These are phyloP conservation scores for Tachystola acroxantha DNA, from an alignment of 2,888 invertebrate genomes.

Conservation along the genomic window DNA sequence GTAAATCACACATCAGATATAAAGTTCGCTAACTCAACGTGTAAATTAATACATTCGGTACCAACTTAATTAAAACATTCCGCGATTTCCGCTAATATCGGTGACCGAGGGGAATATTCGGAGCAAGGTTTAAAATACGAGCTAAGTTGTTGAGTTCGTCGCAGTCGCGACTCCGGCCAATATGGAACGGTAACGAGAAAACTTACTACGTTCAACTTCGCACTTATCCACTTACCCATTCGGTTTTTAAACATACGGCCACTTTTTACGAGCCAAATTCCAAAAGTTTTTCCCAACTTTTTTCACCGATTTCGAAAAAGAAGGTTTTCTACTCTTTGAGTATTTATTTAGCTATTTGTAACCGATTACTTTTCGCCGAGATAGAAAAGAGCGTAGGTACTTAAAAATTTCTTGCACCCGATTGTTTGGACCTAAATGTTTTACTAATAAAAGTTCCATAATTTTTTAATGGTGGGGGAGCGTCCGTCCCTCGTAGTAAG, in stretches of 20 bases:
- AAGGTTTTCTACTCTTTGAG: too few species aligned
- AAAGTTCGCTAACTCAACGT: conserved; percentile 29
- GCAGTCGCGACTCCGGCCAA: conserved; percentile 25
- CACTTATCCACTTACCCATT: conserved; percentile 19
- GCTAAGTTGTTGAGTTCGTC: conserved; percentile 19
- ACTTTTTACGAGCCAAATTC: conserved; percentile 19
- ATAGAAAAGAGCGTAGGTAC: too few species aligned
- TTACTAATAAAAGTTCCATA: too few species aligned
- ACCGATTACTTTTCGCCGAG: too few species aligned
- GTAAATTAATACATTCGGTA: conserved; percentile 54
- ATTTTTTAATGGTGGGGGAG: too few species aligned
- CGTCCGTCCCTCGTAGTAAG: too few species aligned
- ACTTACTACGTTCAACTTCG: conserved; percentile 27
- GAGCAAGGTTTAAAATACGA: conserved; percentile 28
- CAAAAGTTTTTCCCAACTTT: conserved; percentile 29
- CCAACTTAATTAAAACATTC: conserved; percentile 59
- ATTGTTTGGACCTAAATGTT: too few species aligned
- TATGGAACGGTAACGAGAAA: conserved; percentile 35
- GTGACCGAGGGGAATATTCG: conserved; percentile 21
- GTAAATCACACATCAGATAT: conserved; percentile 2
- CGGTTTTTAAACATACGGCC: conserved; percentile 23
- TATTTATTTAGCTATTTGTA: too few species aligned
- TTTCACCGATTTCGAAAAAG: not conserved
- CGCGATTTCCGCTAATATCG: conserved; percentile 26
- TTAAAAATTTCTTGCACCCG: too few species aligned